These are phyloP conservation scores for Trididemnum nubilum DNA, from an alignment of 23 tunicate species.

Conservation along the genomic window DNA sequence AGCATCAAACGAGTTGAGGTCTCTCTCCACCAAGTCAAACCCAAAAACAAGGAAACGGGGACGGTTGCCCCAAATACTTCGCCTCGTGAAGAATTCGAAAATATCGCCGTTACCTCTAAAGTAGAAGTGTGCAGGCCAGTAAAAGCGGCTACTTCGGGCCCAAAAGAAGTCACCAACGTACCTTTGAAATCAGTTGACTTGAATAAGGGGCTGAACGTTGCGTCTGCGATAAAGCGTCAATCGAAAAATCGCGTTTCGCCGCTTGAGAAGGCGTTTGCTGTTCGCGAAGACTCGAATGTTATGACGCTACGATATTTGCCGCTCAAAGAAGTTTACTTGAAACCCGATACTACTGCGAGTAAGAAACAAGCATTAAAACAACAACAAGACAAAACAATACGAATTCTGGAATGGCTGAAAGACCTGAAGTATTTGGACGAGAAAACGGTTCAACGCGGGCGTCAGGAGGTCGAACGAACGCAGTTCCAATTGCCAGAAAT, in stretches of 20 bases:
- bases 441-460: slow-evolving; percentile 43
- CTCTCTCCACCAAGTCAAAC: slow-evolving; percentile 52
- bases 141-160: background rate
- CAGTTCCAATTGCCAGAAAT: slow-evolving; percentile 67
- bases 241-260: slow-evolving; percentile 10
- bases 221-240: slow-evolving; percentile 48
- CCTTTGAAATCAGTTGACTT: slow-evolving; percentile 64
- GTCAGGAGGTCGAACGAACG: slow-evolving; percentile 57
- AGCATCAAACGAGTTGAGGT: slow-evolving; percentile 57
- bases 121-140: slow-evolving; percentile 1
- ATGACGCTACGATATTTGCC: slow-evolving; percentile 50
- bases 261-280: slow-evolving; percentile 41
- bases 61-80: slow-evolving; percentile 20
- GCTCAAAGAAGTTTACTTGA: slow-evolving; percentile 67
- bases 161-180: slow-evolving; percentile 10
- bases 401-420: slow-evolving; percentile 67
- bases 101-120: slow-evolving; percentile 29
- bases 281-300: slow-evolving; percentile 18
- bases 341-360: slow-evolving; percentile 45
- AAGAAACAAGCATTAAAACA: slow-evolving; percentile 49
- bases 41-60: slow-evolving; percentile 9
- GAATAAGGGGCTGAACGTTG: slow-evolving; percentile 63
- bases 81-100: slow-evolving; percentile 35
- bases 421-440: slow-evolving; percentile 68
- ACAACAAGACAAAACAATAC: slow-evolving; percentile 69